A percentile compares a stretch with the other conserved stretches of the same genome.
These are phyloP conservation scores for Nebria brevicollis DNA, from an alignment of 2,888 invertebrate species.

Conservation along the genomic window DNA sequence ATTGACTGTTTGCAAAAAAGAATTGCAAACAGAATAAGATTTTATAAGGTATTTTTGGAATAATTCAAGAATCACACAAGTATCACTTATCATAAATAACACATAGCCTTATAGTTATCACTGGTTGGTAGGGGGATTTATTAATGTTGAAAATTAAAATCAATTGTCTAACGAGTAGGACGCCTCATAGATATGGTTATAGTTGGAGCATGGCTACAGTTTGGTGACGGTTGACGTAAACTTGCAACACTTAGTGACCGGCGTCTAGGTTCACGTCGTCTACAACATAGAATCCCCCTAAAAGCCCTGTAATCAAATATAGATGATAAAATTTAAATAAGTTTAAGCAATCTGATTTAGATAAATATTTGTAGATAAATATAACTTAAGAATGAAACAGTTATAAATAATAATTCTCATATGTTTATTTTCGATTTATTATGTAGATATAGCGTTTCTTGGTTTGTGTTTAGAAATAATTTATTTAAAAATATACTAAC, in stretches of 20 bases:
- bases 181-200: slow-evolving; percentile 43
- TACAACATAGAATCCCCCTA: slow-evolving; percentile 45
- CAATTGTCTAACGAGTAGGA: slow-evolving; percentile 35
- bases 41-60: no score
- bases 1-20: no score
- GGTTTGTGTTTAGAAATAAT: no score
- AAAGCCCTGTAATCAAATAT: slow-evolving; percentile 41
- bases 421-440: not conserved
- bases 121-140: not conserved
- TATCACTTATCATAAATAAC: no score
- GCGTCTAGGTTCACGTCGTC: slow-evolving; percentile 34
- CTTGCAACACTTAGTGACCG: slow-evolving; percentile 40
- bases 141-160: not conserved
- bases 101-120: not conserved
- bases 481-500: no score
- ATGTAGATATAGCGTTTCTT: no score
- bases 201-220: slow-evolving; percentile 39
- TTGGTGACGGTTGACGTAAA: slow-evolving; percentile 40
- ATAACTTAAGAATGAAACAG: not conserved
- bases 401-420: not conserved
- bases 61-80: no score
- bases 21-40: no score
- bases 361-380: no score
- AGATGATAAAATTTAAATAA: not conserved
- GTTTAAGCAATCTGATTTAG: not conserved